Base-by-base conservation (phyloP, 2,113 vertebrate genomes). In the Amphilophus citrinellus region DNA sequence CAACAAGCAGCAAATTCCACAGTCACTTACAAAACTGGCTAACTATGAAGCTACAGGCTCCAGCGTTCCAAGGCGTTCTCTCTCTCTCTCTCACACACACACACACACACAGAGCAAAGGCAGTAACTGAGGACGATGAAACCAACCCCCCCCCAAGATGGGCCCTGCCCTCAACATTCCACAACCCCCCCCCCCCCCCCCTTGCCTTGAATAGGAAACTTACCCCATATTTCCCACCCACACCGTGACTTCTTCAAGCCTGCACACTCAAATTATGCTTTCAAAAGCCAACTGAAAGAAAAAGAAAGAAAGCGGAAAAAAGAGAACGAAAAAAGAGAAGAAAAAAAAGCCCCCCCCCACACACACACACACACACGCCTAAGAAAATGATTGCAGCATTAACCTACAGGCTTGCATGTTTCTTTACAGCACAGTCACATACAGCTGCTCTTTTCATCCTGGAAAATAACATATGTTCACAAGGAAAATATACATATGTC, bases 151-250 rank as follows among this genome's bases (percentile, higher is more conserved):
- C 37, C 37, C 8, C 37, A 58, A 71, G 39, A 82, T 63, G 50
- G 17, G 89, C 96, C 95, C 96, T 96, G 96, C 96, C 96, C 95
- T 95, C 95, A 94, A 95, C 97, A 97, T 97, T 97, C 97, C 97
- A 95, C 92, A 93, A 87, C 92, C 95, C 96, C 95, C 94, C 88
- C 96, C 3, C 30, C 37, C 37, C 7, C 37, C 92, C 79, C 84
- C 95, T 95, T 95, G 94, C 95, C 95, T 95, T 96, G 95, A 96
- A 96, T 94, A 95, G 96, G 96, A 95, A 94, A 95, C 90, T 84
- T 96, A 96, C 94, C 95, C 93, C 91, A 78, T 82, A 85, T 88
- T 91, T 91, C 89, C 93, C 91, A 95, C 95, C 96, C 93, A 93
- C 91, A 89, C 88, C n/a, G 89, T 87, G 87, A 91, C 91, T 90